Base-by-base conservation (phyloP, 2,797 vertebrate species). In the Muscicapa comitata region DNA sequence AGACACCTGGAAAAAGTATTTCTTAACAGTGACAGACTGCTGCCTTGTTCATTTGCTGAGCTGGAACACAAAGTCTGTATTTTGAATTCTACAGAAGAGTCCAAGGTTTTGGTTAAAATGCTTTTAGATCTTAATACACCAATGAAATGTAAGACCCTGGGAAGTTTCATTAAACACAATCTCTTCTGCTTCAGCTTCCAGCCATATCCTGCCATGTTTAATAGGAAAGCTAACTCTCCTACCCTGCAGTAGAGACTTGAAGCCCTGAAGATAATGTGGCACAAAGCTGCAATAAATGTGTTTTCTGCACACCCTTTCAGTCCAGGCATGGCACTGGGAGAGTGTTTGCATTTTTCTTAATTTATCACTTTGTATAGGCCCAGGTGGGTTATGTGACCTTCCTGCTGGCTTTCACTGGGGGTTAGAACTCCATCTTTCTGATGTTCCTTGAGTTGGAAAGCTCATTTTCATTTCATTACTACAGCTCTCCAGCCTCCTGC, bases 401-500 rank as follows among this genome's bases (percentile, higher is more conserved):
- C 57, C 37, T 85, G 40, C 53, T 86, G 54, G 23, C 50, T 94
- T 94, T 88, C 50, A 55, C 33, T 79, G 51, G 23, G 50, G 70
- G 40, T 68, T 43, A 78, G 40, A 84, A 72, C 13, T 35, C 33
- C 1, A 1, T 4, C 51, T 86, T 25, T 85, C 29, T 82, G 43
- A 31, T 17, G 23, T 54, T n/a, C 20, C 43, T 90, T 23, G 66
- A 68, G 53, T 38, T 67, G 35, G 86, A 88, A 86, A 84, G 21
- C 79, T 88, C n/a, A 71, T 94, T 93, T 91, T 77, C 33, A 79
- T 87, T 88, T 89, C 50, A 80, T 86, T 71, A 33, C 70, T 55
- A 5, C 43, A 77, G 53, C 48, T 91, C 42, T 77, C 29, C 45
- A 94, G 43, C 50, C 21, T 87, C 68, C 61, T 90, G 72, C 76